phyloP scores from a whole-genome alignment of 92 coral and sea anemone species.

The Scolanthus callimorphus region DNA sequence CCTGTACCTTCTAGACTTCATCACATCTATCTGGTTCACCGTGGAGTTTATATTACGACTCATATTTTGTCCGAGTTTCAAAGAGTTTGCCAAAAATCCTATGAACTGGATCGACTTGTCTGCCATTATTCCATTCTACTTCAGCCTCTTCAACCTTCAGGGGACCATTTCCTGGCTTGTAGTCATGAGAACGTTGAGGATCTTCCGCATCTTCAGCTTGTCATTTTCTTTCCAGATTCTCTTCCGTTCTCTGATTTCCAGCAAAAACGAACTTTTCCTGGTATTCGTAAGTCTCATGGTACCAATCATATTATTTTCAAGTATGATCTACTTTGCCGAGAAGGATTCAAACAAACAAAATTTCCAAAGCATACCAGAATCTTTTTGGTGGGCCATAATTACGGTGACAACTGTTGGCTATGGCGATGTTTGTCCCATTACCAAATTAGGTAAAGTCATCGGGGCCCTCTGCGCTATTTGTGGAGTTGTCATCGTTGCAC shows the following conservation, averaged over 20 bases:
- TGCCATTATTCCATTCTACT: slow-evolving; percentile 81
- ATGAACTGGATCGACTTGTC: slow-evolving; percentile 93
- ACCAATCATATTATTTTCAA: slow-evolving; percentile 86
- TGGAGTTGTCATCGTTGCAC: slow-evolving; percentile 93
- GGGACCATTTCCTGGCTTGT: slow-evolving; percentile 79
- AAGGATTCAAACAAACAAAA: slow-evolving; percentile 76
- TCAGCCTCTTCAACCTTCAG: slow-evolving; percentile 53
- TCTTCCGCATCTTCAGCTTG: slow-evolving; percentile 76
- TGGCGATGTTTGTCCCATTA: slow-evolving; percentile 91
- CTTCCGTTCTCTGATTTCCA: slow-evolving; percentile 82
- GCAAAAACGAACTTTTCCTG: slow-evolving; percentile 85
- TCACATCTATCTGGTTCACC: slow-evolving; percentile 89
- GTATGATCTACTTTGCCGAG: slow-evolving; percentile 92
- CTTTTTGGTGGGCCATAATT: slow-evolving; percentile 99
- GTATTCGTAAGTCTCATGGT: slow-evolving; percentile 81
- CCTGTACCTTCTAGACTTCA: slow-evolving; percentile 54
- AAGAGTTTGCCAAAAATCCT: slow-evolving; percentile 57
- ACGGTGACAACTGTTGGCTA: slow-evolving; percentile 97
- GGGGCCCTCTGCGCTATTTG: slow-evolving; percentile 91
- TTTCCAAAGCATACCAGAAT: slow-evolving; percentile 92
- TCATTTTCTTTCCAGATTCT: slow-evolving; percentile 92
- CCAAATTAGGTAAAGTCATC: slow-evolving; percentile 86
- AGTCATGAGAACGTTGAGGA: slow-evolving; percentile 71
- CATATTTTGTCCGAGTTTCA: slow-evolving; percentile 69
- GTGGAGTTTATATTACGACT: slow-evolving; percentile 79